Base-by-base conservation (phyloP, 2,113 vertebrate species). In the Limnothrissa miodon region DNA sequence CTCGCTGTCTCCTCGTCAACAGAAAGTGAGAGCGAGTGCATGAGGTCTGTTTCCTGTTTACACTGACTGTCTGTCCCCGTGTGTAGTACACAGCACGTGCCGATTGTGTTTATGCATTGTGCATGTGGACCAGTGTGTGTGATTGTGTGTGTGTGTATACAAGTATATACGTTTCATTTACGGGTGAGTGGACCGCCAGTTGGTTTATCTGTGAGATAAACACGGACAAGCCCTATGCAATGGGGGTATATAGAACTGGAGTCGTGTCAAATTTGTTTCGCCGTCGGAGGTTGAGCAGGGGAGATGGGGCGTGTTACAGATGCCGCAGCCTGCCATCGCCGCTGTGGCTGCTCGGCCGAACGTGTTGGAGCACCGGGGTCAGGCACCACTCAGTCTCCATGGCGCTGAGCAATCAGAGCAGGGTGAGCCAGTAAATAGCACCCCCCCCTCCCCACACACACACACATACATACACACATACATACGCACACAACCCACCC, bases 351-450 rank as follows among this genome's bases (percentile, higher is more conserved):
- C 91, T 92, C 90, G 91, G 92, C 82, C 78, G 91, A 91, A 91
- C 91, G 89, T 86, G 90, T 90, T 90, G 89, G 89, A 85, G 90
- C 88, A 84, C 86, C 82, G 90, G 56, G 87, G 90, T 90, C 90
- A 89, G 91, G 91, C 92, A 91, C 92, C 92, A 87, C 91, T 91
- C 92, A 90, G 92, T 93, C 92, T 93, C 92, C 90, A 89, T 90
- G 87, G 88, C 88, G 91, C 89, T 86, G 87, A 83, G 90, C 91
- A 92, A 92, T 92, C 90, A 92, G 87, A 91, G 86, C 88, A 86
- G 83, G 21, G 56, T 83, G 88, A 88, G 92, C 92, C 89, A 90
- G 91, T 92, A 93, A 93, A 93, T 91, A 90, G 90, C 42, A 2
- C 2, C 42, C 42, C 2, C 42, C 42, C 2, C 42, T n/a, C n/a